These are phyloP conservation scores for Formica exsecta DNA, from an alignment of 1,140 invertebrate species.

Conservation along the genomic window DNA sequence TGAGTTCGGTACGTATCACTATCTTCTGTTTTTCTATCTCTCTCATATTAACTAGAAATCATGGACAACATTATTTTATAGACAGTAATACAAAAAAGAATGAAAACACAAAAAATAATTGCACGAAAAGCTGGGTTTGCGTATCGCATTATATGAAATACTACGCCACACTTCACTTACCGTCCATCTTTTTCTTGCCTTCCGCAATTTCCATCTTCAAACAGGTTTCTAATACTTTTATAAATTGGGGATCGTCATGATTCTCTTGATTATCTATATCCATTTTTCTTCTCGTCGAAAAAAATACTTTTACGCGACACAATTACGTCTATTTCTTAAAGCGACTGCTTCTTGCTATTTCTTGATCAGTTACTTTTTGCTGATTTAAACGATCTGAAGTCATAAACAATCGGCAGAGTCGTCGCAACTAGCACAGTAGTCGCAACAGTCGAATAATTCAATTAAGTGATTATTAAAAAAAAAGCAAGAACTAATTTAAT, in stretches of 20 bases:
- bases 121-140: too few relatives aligned
- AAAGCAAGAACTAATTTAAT: neutral
- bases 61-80: neutral
- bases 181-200: neutral
- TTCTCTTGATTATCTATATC: constrained; percentile 12
- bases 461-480: neutral
- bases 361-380: neutral
- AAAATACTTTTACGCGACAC: neutral
- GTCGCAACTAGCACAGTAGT: neutral
- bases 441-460: too few relatives aligned
- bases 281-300: constrained; percentile 15
- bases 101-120: neutral
- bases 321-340: neutral
- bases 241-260: constrained; percentile 61
- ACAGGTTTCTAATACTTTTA: constrained; percentile 57
- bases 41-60: neutral
- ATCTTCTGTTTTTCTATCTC: neutral
- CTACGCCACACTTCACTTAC: constrained; percentile 18
- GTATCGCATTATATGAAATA: neutral
- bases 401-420: neutral
- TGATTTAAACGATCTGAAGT: neutral
- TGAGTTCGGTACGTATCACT: neutral
- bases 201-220: constrained; percentile 47
- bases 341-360: too few relatives aligned
- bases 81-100: neutral